Evolutionary conservation across 2,888 invertebrate genomes (phyloP).

Genomic region (Drosophila rubida): DNA sequence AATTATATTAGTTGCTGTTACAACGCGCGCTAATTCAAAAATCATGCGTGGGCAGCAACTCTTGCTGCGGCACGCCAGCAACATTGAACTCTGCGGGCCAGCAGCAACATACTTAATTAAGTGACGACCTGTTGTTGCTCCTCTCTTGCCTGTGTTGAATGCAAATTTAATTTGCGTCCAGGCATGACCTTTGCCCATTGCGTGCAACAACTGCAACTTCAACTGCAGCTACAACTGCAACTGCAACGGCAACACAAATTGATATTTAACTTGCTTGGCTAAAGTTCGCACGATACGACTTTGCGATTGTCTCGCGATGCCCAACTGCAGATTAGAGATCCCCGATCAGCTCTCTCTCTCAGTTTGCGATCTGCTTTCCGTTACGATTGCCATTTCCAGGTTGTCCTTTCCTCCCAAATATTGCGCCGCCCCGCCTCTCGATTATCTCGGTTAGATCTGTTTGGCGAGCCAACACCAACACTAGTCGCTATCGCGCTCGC

Average conservation of each 20-base stretch:
- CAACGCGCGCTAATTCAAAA: slow-evolving; percentile 82
- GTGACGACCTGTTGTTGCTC: slow-evolving; percentile 68
- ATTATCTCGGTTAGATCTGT: not conserved
- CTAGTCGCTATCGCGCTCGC: too few species aligned
- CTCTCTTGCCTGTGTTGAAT: slow-evolving; percentile 60
- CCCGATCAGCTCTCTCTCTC: not conserved
- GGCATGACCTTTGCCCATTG: slow-evolving; percentile 59
- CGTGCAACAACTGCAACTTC: slow-evolving; percentile 39
- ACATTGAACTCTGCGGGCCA: slow-evolving; percentile 54
- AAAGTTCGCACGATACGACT: slow-evolving; percentile 68
- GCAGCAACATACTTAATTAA: slow-evolving; percentile 72
- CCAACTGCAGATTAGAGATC: not conserved
- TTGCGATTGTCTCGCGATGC: slow-evolving; percentile 17
- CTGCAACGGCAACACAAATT: slow-evolving; percentile 46
- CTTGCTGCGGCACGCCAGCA: slow-evolving; percentile 48
- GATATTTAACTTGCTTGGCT: slow-evolving; percentile 51
- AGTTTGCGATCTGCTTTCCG: too few species aligned
- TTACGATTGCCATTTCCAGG: too few species aligned
- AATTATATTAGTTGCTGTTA: slow-evolving; percentile 76
- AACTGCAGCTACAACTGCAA: slow-evolving; percentile 25
- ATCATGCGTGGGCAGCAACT: slow-evolving; percentile 82
- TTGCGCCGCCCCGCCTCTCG: too few species aligned
- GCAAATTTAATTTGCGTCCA: slow-evolving; percentile 77
- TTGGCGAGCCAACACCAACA: too few species aligned
- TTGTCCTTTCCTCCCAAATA: too few species aligned